Conservation (phyloP, 2,113 vertebrate species). For the Halcyon malimbica region DNA sequence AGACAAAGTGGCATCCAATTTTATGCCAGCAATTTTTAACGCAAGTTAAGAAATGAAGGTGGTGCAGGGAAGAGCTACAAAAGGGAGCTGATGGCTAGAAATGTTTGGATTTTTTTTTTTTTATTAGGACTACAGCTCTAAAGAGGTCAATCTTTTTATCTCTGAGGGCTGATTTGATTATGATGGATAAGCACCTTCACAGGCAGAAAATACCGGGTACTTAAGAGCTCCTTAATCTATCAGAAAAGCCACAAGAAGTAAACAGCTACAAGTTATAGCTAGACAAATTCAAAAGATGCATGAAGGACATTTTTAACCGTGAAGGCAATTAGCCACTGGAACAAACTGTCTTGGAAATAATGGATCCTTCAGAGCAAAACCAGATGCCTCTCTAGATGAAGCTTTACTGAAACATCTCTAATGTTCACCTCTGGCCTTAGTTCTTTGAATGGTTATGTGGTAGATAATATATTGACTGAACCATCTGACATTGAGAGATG, state of each 20-base stretch:
- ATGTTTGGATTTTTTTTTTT: neutral
- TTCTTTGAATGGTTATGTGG: neutral
- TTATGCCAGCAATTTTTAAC: neutral
- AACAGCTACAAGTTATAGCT: conserved; percentile 1
- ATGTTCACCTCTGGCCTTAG: neutral
- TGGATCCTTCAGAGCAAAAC: neutral
- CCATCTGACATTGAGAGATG: neutral
- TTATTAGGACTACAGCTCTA: neutral
- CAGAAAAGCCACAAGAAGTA: conserved; percentile 20
- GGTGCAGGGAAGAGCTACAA: neutral
- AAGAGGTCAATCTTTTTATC: conserved; percentile 65
- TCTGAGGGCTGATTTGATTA: conserved; percentile 48
- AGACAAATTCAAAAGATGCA: neutral
- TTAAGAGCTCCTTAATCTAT: conserved; percentile 45
- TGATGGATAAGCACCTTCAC: conserved; percentile 42
- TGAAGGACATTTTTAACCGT: neutral
- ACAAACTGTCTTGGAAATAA: neutral
- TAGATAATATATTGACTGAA: neutral
- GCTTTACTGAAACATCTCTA: neutral
- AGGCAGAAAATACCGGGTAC: conserved; percentile 41
- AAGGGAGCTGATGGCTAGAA: neutral
- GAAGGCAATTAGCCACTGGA: neutral
- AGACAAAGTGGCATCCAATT: neutral
- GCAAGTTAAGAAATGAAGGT: neutral
- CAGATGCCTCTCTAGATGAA: neutral